phyloP scores from a whole-genome alignment of 35 echinoderm and acorn worm species.

The Lytechinus pictus region DNA sequence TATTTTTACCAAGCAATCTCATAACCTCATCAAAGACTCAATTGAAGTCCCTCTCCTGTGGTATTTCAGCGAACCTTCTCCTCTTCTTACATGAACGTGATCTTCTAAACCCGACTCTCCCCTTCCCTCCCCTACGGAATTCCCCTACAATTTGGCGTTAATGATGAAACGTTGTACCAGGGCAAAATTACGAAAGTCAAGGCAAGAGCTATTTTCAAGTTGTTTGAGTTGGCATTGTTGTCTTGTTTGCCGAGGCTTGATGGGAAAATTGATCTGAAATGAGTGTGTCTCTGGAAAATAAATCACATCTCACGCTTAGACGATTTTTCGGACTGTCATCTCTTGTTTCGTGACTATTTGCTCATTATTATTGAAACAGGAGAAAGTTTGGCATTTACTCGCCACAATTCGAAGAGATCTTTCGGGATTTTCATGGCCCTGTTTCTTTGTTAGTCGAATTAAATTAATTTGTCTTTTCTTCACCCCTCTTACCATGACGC shows the following conservation, averaged over 20 bases:
- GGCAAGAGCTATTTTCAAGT: not conserved
- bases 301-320: not conserved
- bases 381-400: constrained; percentile 3
- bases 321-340: not conserved
- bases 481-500: not conserved
- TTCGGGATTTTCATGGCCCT: not conserved
- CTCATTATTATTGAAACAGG: constrained; percentile 12
- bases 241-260: not conserved
- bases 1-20: not conserved
- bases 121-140: not conserved
- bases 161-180: not conserved
- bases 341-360: constrained; percentile 3
- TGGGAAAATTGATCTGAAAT: constrained; percentile 13
- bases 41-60: not conserved
- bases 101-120: not conserved
- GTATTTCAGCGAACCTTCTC: not conserved
- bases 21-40: not conserved
- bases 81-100: not conserved
- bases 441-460: not conserved
- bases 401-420: not conserved
- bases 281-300: not conserved
- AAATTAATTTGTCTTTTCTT: constrained; percentile 21
- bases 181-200: not conserved
- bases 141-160: not conserved
- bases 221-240: not conserved